Evolutionary conservation across 2,888 invertebrate species (phyloP), one percentile per base, ranked within the genome.

Genomic region (Chloromyia formosa): DNA sequence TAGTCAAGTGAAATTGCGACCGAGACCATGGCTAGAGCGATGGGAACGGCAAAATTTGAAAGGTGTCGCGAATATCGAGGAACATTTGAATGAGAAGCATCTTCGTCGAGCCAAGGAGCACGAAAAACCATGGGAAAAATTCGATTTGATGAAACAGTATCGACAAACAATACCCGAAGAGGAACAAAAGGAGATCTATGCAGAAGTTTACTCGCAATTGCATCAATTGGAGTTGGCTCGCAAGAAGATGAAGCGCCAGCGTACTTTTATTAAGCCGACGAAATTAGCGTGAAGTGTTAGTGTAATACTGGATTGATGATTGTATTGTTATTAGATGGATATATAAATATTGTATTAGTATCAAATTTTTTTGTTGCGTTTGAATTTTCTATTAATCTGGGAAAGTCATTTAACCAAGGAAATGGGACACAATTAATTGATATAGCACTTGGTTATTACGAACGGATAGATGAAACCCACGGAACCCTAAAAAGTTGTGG

Each of bases 101-200:
- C 80, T 81, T 12, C 83, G 83, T 78, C 88, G 89, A 73, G 89
- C 91, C 4, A 86, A 89, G 77, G 82, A 88, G 71, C 82, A 88
- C 42, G 89, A 88, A 58, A 92, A 88, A 78, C 94, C 95, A 0
- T 94, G 93, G 91, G 94, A 94, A 82, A 93, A 95, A 87, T 95
- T 91, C 85, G 98, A 98, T 86, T 86, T 98, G 72, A 97, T 98
- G 96, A 94, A 94, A 84, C 89, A 92, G 76, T 98, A 98, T 84
- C 92, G 97, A 89, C 87, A 88, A 83, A 93, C 94, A 0, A 93
- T 97, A 80, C 93, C 96, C 10, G 92, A 93, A 79, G 96, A 96
- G 83, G 96, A 97, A 76, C 94, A 96, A 82, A 89, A 87, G 40
- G 90, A 92, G 81, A 94, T 98, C 80, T 96, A 92, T 88, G 86